Conservation (phyloP, 2,888 invertebrate genomes). For the Drosophila melanosoma region DNA sequence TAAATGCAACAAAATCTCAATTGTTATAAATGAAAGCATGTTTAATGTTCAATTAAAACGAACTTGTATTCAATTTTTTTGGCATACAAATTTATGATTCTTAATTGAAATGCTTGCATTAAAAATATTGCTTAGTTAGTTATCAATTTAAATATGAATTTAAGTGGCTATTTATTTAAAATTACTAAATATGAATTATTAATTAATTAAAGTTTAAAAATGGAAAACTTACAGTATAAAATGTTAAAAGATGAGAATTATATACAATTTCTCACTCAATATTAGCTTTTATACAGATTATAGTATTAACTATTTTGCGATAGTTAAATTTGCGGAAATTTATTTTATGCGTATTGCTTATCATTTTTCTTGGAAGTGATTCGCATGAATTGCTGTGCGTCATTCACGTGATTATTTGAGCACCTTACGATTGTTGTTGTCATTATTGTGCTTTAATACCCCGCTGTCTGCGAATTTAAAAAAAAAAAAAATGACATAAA, state of each 20-base stretch:
- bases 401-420: constrained; percentile 64
- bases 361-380: constrained; percentile 39
- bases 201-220: too few relatives aligned
- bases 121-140: not conserved
- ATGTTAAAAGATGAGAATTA: too few relatives aligned
- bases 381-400: constrained; percentile 58
- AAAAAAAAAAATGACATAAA: constrained; percentile 1
- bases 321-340: too few relatives aligned
- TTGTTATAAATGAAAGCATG: not conserved
- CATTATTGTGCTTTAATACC: constrained; percentile 54
- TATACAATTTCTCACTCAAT: too few relatives aligned
- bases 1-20: not conserved
- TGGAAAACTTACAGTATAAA: too few relatives aligned
- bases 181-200: not conserved
- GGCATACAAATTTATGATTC: not conserved
- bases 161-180: not conserved
- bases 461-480: constrained; percentile 50
- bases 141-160: not conserved
- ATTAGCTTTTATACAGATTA: too few relatives aligned
- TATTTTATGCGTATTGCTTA: constrained; percentile 7
- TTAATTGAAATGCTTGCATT: not conserved
- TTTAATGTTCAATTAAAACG: not conserved
- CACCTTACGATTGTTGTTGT: constrained; percentile 34
- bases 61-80: not conserved
- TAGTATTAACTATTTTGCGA: too few relatives aligned